Evolutionary conservation across 2,113 vertebrate genomes (phyloP).

Genomic region (Falcunculus frontatus): DNA sequence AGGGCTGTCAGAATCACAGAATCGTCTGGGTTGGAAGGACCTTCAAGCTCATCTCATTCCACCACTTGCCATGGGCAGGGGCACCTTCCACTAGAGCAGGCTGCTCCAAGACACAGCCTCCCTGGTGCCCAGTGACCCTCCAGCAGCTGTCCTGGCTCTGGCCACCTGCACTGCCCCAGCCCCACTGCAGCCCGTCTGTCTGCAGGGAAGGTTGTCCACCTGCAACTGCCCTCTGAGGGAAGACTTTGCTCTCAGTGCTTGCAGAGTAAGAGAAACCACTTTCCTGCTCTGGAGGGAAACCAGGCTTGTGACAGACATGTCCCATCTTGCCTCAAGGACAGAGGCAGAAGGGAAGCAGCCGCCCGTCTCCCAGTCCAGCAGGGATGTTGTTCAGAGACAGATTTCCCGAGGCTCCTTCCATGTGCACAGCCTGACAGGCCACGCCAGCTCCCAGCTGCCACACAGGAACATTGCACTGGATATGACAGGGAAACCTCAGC

Average conservation of each 20-base stretch:
- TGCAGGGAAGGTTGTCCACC: neutral
- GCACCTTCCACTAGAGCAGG: neutral
- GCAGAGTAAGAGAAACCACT: neutral
- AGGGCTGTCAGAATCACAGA: too few relatives aligned
- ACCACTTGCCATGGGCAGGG: neutral
- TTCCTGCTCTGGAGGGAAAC: neutral
- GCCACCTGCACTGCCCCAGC: neutral
- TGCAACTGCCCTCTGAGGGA: neutral
- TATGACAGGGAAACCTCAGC: neutral
- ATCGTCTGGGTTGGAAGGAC: neutral
- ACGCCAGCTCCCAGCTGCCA: neutral
- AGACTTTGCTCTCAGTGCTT: neutral
- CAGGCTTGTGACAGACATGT: neutral
- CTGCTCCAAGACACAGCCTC: neutral
- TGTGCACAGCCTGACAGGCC: neutral
- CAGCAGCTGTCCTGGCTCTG: neutral
- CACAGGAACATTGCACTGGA: fast-evolving
- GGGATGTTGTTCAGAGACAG: neutral
- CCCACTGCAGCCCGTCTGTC: neutral
- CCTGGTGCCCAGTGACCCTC: fast-evolving
- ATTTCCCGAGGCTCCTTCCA: neutral
- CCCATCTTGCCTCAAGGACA: neutral
- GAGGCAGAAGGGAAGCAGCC: neutral
- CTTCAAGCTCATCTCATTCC: neutral
- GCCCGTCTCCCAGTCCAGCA: fast-evolving